A percentile compares a stretch with the other conserved stretches of the same genome.
phyloP scores from a whole-genome alignment of 1,140 invertebrate species.

The Trinorchestia longiramus region DNA sequence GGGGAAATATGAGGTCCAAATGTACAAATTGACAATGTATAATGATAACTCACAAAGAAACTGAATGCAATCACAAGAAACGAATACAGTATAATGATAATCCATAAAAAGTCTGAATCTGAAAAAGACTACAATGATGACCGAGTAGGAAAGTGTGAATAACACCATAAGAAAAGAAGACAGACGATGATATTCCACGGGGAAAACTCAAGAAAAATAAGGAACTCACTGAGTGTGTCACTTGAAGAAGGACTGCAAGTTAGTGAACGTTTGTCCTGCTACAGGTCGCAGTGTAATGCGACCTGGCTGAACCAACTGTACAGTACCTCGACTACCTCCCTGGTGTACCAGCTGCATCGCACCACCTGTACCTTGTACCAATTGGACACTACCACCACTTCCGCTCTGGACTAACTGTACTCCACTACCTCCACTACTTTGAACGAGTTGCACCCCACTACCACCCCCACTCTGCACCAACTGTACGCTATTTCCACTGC shows the following conservation, averaged over 20 bases:
- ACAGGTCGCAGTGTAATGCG: constrained; percentile 64
- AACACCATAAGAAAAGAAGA: too few species aligned
- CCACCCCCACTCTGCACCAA: constrained; percentile 40
- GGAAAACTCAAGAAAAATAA: background rate
- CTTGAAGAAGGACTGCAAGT: constrained; percentile 65
- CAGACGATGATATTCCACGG: background rate
- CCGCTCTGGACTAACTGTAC: constrained; percentile 56
- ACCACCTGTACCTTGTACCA: constrained; percentile 61
- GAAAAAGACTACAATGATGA: too few species aligned
- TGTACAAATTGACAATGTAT: too few species aligned
- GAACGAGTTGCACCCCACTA: constrained; percentile 59
- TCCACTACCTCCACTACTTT: constrained; percentile 58
- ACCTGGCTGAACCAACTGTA: constrained; percentile 56
- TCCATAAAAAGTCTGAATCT: too few species aligned
- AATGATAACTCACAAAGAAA: background rate
- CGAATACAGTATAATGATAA: background rate
- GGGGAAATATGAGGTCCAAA: too few species aligned
- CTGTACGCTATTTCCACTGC: constrained; percentile 59
- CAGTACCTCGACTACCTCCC: constrained; percentile 30
- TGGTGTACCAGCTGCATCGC: constrained; percentile 44
- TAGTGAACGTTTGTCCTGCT: constrained; percentile 63
- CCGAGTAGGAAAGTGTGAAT: too few species aligned
- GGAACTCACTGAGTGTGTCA: constrained; percentile 46
- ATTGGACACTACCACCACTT: constrained; percentile 57
- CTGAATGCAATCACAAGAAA: background rate